Evolutionary conservation across 2,888 invertebrate species (phyloP).

Genomic region (Erebia palarica): DNA sequence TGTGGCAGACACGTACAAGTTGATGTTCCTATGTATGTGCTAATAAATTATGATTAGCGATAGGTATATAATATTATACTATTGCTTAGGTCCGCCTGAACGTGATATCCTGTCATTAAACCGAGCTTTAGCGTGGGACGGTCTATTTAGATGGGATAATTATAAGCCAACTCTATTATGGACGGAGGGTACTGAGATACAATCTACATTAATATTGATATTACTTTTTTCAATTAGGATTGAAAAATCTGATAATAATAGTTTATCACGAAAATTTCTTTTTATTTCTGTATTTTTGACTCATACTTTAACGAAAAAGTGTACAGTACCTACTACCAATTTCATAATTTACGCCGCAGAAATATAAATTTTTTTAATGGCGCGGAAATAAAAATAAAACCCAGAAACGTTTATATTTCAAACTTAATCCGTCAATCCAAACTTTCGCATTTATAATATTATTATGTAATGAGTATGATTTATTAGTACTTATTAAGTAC

Average conservation of each 20-base stretch:
- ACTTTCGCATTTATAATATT: too few relatives aligned
- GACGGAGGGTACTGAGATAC: not conserved
- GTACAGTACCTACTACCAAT: too few relatives aligned
- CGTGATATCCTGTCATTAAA: conserved; percentile 52
- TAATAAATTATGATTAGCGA: conserved; percentile 45
- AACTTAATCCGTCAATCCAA: too few relatives aligned
- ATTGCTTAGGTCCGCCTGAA: conserved; percentile 49
- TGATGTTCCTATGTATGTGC: conserved; percentile 42
- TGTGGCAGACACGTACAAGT: too few relatives aligned
- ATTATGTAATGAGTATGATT: not conserved
- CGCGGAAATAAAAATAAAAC: too few relatives aligned
- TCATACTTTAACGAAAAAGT: too few relatives aligned
- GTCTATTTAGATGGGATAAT: conserved; percentile 21
- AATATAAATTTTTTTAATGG: too few relatives aligned
- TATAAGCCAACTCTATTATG: not conserved
- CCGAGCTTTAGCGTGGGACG: conserved; percentile 36
- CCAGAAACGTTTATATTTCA: too few relatives aligned
- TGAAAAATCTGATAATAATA: too few relatives aligned
- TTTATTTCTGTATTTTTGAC: too few relatives aligned
- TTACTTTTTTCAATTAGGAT: not conserved
- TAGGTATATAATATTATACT: conserved; percentile 29
- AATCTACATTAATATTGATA: not conserved
- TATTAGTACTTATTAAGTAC: not conserved
- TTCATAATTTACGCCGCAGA: too few relatives aligned
- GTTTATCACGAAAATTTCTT: too few relatives aligned